A percentile compares a stretch with the other conserved stretches of the same genome.
Conservation (phyloP, 2,113 vertebrate genomes). For the Rhynchomys soricoides region DNA sequence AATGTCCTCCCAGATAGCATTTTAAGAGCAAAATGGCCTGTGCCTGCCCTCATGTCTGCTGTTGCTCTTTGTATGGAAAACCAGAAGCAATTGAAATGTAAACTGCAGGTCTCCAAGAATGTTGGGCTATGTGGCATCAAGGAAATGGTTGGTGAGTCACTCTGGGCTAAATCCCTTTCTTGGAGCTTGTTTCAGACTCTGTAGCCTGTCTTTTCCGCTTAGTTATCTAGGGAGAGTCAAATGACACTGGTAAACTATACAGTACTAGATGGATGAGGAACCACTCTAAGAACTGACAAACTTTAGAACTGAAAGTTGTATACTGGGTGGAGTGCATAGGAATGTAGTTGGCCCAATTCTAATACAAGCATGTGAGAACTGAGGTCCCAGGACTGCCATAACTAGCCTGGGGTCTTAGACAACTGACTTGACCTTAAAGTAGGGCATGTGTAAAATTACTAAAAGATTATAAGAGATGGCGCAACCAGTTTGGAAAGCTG, state of each 20-base stretch:
- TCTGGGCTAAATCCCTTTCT: not conserved
- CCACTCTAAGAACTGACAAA: not conserved
- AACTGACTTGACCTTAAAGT: not conserved
- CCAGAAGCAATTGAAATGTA: conserved; percentile 66
- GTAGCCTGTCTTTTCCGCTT: not conserved
- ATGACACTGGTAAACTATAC: not conserved
- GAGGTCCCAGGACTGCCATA: not conserved
- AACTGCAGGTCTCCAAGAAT: conserved; percentile 51
- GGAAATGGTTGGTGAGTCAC: conserved; percentile 47
- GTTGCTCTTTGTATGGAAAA: conserved; percentile 59
- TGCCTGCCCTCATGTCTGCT: conserved; percentile 27
- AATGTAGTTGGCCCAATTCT: not conserved
- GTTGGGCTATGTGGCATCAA: conserved; percentile 18
- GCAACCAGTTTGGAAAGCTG: conserved; percentile 43
- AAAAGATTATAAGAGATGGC: conserved; percentile 6
- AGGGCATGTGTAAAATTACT: not conserved
- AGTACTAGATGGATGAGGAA: not conserved
- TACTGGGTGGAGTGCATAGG: not conserved
- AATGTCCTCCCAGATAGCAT: not conserved
- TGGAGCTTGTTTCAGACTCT: not conserved
- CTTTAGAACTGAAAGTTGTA: not conserved
- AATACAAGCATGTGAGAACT: not conserved
- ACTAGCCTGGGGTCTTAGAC: not conserved
- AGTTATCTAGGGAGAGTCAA: not conserved
- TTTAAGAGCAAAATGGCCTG: conserved; percentile 46